phyloP scores from a whole-genome alignment of 2,888 invertebrate genomes.

The Trichopria drosophilae region DNA sequence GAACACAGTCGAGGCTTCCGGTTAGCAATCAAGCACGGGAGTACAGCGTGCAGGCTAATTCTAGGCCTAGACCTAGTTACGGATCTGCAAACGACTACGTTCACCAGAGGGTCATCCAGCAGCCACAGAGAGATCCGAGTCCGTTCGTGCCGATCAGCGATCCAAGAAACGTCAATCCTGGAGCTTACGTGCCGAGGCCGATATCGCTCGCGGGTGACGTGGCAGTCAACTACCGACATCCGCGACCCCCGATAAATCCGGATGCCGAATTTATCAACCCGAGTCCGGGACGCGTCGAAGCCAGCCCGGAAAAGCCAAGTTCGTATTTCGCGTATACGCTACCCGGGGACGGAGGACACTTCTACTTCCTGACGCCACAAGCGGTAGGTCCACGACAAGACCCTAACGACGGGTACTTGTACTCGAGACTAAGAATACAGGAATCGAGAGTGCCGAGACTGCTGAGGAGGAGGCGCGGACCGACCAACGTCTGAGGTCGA shows the following conservation, averaged over 20 bases:
- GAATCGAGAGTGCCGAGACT: constrained; percentile 45
- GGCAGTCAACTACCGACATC: constrained; percentile 64
- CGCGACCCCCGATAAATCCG: constrained; percentile 63
- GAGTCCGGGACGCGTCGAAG: constrained; percentile 32
- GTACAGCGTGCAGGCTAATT: constrained; percentile 28
- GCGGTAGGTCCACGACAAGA: constrained; percentile 57
- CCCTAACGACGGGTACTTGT: constrained; percentile 42
- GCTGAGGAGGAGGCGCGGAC: constrained; percentile 46
- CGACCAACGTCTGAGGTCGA: constrained; percentile 37
- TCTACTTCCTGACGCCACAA: constrained; percentile 77
- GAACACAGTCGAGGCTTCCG: constrained; percentile 31
- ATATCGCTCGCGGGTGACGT: constrained; percentile 60
- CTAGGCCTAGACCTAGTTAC: no score
- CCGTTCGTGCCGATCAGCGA: constrained; percentile 43
- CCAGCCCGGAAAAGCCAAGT: constrained; percentile 51
- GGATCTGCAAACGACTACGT: no score
- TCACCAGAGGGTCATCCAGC: constrained; percentile 27
- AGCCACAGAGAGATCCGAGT: constrained; percentile 29
- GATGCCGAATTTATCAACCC: constrained; percentile 65
- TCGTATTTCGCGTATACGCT: constrained; percentile 73
- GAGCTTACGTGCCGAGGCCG: constrained; percentile 35
- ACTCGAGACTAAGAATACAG: no score
- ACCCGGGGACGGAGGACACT: constrained; percentile 77
- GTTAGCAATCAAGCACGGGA: constrained; percentile 21
- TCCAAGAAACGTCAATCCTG: constrained; percentile 27